Evolutionary conservation across 2,888 invertebrate genomes (phyloP).

Genomic region (Dendrolimus houi): DNA sequence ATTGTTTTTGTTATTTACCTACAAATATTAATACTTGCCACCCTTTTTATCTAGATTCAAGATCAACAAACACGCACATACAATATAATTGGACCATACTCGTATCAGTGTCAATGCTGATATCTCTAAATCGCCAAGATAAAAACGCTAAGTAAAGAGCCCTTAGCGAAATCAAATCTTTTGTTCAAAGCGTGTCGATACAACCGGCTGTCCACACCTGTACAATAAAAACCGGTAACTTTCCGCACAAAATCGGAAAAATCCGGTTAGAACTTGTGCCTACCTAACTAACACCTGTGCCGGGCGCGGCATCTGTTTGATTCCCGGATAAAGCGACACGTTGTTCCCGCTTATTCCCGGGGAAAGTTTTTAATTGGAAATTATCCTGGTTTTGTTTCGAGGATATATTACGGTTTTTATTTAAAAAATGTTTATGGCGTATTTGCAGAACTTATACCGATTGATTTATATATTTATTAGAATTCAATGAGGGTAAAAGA

Average conservation of each 20-base stretch:
- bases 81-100: too few relatives aligned
- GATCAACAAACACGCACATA: too few relatives aligned
- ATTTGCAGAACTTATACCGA: neutral
- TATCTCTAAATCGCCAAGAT: neutral
- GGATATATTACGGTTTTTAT: neutral
- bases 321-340: neutral
- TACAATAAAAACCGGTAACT: neutral
- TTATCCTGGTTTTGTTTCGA: neutral
- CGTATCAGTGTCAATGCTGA: too few relatives aligned
- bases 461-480: neutral
- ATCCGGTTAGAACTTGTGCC: neutral
- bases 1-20: too few relatives aligned
- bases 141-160: neutral
- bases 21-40: too few relatives aligned
- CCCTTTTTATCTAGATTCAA: too few relatives aligned
- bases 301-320: neutral
- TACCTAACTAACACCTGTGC: neutral
- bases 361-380: constrained; percentile 2
- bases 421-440: neutral
- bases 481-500: too few relatives aligned
- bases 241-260: neutral
- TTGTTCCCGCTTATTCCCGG: neutral
- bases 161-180: neutral
- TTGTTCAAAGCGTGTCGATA: neutral
- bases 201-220: neutral